These are phyloP conservation scores for Tiliacea citrago DNA, from an alignment of 2,888 invertebrate genomes.

Conservation along the genomic window DNA sequence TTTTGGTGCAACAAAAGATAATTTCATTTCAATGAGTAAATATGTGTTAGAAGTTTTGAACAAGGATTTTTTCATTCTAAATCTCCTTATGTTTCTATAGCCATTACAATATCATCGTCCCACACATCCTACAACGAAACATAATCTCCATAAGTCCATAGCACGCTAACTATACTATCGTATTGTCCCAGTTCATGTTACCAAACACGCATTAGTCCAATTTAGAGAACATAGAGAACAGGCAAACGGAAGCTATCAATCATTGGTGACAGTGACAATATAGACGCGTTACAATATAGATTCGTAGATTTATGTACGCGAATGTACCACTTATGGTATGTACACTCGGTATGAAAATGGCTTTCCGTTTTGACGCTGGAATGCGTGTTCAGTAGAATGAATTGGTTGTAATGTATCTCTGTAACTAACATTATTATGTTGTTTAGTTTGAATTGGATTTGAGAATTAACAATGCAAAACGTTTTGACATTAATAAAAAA, in stretches of 20 bases:
- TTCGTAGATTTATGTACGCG: slow-evolving; percentile 63
- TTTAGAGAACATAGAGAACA: slow-evolving; percentile 75
- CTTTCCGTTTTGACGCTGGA: slow-evolving; percentile 49
- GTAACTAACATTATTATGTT: not conserved
- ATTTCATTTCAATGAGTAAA: too few relatives aligned
- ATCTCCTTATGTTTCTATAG: not conserved
- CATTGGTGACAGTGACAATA: slow-evolving; percentile 77
- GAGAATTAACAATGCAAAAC: not conserved
- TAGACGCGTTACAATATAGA: slow-evolving; percentile 67
- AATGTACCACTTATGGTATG: slow-evolving; percentile 45
- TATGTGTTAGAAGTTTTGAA: too few relatives aligned
- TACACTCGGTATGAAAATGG: slow-evolving; percentile 47
- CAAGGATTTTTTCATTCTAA: not conserved
- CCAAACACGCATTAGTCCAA: slow-evolving; percentile 75
- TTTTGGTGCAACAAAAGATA: not conserved
- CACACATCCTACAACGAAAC: slow-evolving; percentile 1
- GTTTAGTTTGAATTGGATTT: not conserved
- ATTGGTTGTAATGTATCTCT: slow-evolving; percentile 25
- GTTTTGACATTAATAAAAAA: not conserved
- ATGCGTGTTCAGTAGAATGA: slow-evolving; percentile 29
- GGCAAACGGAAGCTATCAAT: slow-evolving; percentile 80
- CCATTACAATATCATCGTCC: not conserved
- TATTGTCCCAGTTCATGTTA: slow-evolving; percentile 66
- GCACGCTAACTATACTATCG: slow-evolving; percentile 50
- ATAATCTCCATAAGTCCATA: slow-evolving; percentile 37